phyloP scores from a whole-genome alignment of 53 echinoderm and acorn worm species.

The Holothuria leucospilota region DNA sequence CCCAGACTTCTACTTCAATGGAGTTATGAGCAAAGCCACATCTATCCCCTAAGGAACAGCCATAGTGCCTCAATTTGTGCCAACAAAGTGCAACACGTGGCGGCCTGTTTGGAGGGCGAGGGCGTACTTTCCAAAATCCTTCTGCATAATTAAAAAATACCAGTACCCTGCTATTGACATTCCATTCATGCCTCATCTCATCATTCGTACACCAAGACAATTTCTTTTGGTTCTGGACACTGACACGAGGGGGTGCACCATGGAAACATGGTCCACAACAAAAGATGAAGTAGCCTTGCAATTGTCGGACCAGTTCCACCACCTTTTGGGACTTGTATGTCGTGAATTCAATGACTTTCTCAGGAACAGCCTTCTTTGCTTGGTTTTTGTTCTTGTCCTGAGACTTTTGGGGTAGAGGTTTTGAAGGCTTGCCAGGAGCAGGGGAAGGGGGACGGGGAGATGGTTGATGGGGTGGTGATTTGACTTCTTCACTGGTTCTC shows the following conservation, averaged over 20 bases:
- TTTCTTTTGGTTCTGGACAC: conserved; percentile 42
- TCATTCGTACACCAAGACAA: conserved; percentile 62
- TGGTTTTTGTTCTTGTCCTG: not conserved
- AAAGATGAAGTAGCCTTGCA: conserved; percentile 70
- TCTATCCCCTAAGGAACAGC: conserved; percentile 66
- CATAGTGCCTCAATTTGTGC: conserved; percentile 69
- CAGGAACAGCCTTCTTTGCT: not conserved
- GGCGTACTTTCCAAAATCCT: conserved; percentile 75
- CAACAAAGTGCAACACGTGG: conserved; percentile 74
- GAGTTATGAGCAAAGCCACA: conserved; percentile 86
- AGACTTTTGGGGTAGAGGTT: not conserved
- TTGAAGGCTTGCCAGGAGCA: not conserved
- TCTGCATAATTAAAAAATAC: conserved; percentile 64
- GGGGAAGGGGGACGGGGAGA: not conserved
- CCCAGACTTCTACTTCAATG: conserved; percentile 76
- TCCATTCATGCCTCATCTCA: conserved; percentile 70
- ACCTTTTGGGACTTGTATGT: not conserved
- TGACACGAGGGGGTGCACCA: conserved; percentile 66
- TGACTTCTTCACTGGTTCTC: not conserved
- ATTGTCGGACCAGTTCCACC: not conserved
- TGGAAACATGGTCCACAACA: conserved; percentile 74
- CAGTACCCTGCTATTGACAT: conserved; percentile 59
- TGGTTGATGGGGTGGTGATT: too few relatives aligned
- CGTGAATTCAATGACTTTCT: not conserved
- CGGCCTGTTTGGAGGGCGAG: conserved; percentile 77